These are phyloP conservation scores for Rhagoletis pomonella DNA, from an alignment of 1,140 invertebrate species.

Conservation along the genomic window DNA sequence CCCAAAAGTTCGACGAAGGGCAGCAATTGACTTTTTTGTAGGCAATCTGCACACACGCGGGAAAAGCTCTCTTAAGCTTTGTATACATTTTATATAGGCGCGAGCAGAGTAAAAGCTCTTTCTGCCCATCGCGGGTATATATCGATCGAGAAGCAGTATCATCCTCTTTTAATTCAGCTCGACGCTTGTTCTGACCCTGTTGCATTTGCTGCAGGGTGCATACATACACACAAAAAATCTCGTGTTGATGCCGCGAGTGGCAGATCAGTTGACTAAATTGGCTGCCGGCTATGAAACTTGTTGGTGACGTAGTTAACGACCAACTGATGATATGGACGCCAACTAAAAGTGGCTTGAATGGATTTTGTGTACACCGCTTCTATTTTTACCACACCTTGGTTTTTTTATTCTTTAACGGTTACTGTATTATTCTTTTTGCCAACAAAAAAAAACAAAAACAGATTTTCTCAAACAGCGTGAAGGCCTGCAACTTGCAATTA, in stretches of 20 bases:
- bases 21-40: too few relatives aligned
- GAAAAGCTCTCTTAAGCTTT: too few relatives aligned
- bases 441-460: background rate
- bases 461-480: background rate
- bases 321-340: background rate
- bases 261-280: background rate
- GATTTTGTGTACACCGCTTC: background rate
- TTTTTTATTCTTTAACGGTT: background rate
- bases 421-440: background rate
- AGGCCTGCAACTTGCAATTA: slow-evolving; percentile 50
- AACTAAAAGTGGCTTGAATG: slow-evolving; percentile 2
- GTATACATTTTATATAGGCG: too few relatives aligned
- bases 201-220: too few relatives aligned
- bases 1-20: too few relatives aligned
- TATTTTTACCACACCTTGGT: background rate
- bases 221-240: too few relatives aligned
- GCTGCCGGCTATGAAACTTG: background rate
- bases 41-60: too few relatives aligned
- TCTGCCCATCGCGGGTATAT: too few relatives aligned
- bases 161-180: too few relatives aligned
- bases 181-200: too few relatives aligned
- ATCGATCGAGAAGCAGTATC: too few relatives aligned
- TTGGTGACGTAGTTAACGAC: slow-evolving; percentile 13
- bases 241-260: background rate
- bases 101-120: too few relatives aligned